phyloP scores from a whole-genome alignment of 1,140 invertebrate genomes.

The Stegodyphus mimosarum region DNA sequence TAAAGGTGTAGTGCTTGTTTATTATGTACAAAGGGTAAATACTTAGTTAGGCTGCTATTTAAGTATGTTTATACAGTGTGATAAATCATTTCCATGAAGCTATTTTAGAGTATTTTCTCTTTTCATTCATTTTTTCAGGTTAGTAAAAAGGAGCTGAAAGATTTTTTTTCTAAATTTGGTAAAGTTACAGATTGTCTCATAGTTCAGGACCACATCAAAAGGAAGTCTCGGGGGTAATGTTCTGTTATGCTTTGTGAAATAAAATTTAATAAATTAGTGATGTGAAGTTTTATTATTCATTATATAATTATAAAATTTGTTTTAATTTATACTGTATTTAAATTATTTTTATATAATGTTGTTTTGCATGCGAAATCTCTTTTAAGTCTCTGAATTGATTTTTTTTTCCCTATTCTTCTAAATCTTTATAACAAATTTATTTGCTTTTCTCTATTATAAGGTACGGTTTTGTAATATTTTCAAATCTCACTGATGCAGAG shows the following conservation, averaged over 20 bases:
- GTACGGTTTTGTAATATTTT: constrained; percentile 60
- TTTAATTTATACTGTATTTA: not conserved
- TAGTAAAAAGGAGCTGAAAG: constrained; percentile 54
- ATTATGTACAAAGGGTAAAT: too few species aligned
- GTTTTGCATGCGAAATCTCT: not conserved
- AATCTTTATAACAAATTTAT: not conserved
- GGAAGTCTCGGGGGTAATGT: constrained; percentile 46
- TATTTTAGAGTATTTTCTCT: not conserved
- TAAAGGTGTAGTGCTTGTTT: too few species aligned
- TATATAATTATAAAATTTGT: not conserved
- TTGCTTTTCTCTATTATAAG: constrained; percentile 5
- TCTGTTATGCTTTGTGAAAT: not conserved
- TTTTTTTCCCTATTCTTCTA: too few species aligned
- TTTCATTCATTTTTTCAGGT: constrained; percentile 20
- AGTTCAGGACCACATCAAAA: constrained; percentile 60
- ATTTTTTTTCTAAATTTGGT: constrained; percentile 58
- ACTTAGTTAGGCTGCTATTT: too few species aligned
- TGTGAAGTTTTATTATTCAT: too few species aligned
- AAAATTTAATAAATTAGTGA: not conserved
- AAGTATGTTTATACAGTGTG: too few species aligned
- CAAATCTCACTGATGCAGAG: constrained; percentile 47
- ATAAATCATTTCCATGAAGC: too few species aligned
- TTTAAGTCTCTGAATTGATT: too few species aligned
- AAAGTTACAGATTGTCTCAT: constrained; percentile 53
- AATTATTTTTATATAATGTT: too few species aligned